Percentiles rank a stretch among this genome's conserved stretches.
phyloP scores from a whole-genome alignment of 2,888 invertebrate genomes.

The Blera fallax region DNA sequence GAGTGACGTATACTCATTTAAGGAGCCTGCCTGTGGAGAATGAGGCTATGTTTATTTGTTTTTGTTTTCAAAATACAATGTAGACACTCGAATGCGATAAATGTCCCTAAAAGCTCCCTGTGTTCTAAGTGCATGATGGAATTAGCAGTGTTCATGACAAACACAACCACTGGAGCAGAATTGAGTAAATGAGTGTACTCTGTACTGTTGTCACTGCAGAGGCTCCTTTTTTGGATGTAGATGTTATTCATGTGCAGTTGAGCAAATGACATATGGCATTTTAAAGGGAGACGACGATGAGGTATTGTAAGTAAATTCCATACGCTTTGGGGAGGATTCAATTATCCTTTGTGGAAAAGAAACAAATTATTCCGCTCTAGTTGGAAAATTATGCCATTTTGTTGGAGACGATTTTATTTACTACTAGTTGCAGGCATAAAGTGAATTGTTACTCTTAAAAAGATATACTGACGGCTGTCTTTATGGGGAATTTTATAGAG shows the following conservation, averaged over 20 bases:
- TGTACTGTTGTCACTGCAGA: not conserved
- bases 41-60: slow-evolving; percentile 13
- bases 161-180: slow-evolving; percentile 43
- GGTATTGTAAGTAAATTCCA: slow-evolving; percentile 15
- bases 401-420: not conserved
- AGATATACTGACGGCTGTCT: too few relatives aligned
- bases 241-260: slow-evolving; percentile 26
- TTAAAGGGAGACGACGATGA: slow-evolving; percentile 4
- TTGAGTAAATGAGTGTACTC: slow-evolving; percentile 39
- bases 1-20: slow-evolving; percentile 21
- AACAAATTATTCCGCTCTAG: slow-evolving; percentile 32
- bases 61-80: slow-evolving; percentile 43
- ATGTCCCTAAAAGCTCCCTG: slow-evolving; percentile 48
- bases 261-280: slow-evolving; percentile 25
- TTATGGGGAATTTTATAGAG: too few relatives aligned
- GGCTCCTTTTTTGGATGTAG: slow-evolving; percentile 11
- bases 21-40: not conserved
- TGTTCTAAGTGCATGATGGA: slow-evolving; percentile 53
- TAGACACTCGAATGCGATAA: slow-evolving; percentile 47
- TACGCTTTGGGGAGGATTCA: slow-evolving; percentile 7
- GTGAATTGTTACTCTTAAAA: not conserved
- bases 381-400: slow-evolving; percentile 1
- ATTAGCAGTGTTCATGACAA: slow-evolving; percentile 60
- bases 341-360: slow-evolving; percentile 25
- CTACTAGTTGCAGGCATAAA: not conserved